These are phyloP conservation scores for Lucifuga dentata DNA, from an alignment of 2,113 vertebrate species.

Conservation along the genomic window DNA sequence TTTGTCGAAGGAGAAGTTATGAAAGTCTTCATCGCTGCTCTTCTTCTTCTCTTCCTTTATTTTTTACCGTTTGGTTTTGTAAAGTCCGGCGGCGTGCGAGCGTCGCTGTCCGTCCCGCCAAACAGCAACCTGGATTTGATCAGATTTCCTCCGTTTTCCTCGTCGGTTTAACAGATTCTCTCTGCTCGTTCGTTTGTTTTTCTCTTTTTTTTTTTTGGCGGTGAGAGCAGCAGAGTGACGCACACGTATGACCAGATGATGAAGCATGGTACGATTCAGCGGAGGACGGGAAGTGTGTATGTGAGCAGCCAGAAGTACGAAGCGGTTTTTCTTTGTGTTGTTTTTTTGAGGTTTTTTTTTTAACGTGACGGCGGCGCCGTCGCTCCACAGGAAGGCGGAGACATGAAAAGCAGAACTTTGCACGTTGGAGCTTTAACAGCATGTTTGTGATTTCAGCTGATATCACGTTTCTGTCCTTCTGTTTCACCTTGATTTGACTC, in stretches of 20 bases:
- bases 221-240: constrained; percentile 85
- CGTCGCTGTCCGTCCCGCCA: too few species aligned
- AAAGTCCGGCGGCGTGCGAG: too few species aligned
- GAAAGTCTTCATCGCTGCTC: constrained; percentile 76
- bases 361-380: constrained; percentile 28
- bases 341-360: constrained; percentile 52
- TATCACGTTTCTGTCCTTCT: constrained; percentile 40
- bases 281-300: constrained; percentile 62
- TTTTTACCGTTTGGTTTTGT: too few species aligned
- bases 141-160: too few species aligned
- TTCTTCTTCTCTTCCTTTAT: constrained; percentile 29
- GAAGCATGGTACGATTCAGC: constrained; percentile 88
- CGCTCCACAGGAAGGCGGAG: constrained; percentile 81
- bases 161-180: too few species aligned
- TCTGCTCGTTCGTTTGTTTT: too few species aligned
- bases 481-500: constrained; percentile 7
- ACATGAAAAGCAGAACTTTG: constrained; percentile 87
- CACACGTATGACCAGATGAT: constrained; percentile 70
- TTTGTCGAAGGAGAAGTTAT: constrained; percentile 98
- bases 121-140: too few species aligned
- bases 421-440: constrained; percentile 91
- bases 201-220: constrained; percentile 10
- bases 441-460: constrained; percentile 85
- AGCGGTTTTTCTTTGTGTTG: too few species aligned
- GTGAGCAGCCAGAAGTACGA: constrained; percentile 77